Evolutionary conservation across 2,888 invertebrate species (phyloP), one percentile per base, ranked within the genome.

Genomic region (Zonitis immaculata): DNA sequence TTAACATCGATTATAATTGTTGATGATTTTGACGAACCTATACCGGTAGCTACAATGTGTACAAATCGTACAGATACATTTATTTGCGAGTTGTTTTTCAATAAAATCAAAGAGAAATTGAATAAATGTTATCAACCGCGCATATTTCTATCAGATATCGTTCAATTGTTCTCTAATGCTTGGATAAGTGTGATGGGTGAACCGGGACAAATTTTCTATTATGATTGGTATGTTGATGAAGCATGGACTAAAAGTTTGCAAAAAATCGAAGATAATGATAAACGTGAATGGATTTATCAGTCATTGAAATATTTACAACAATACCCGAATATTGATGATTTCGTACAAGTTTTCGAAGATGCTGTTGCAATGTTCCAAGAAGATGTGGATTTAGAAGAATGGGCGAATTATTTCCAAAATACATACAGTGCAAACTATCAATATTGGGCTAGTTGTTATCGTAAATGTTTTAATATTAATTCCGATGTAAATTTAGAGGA

Each of bases 91-190:
- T 14, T 43, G 43, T 43, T 43, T 5, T 43, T 43, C 16, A 43
- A n/a, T 43, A 43, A 43, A 43, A 26, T 43, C 6, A 43, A 43
- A 43, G 26, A 43, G 12, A 20, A 43, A 43, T 43, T 43, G 16
- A 14, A 16, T 5, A 16, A 35, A 16, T 7, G 8, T 2, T 16
- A 16, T 2, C 7, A 35, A 14, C 14, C 35, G 6, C 14, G 16
- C 1, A 35, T 35, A 6, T 35, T 35, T 16, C 16, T 35, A 14
- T 35, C 35, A 2, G 35, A 35, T 35, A 7, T 35, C 2, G 9
- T 3, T 7, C 35, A 35, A 16, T 16, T 35, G 9, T 35, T 35
- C 16, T 35, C 16, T 1, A 35, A 35, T 16, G 35, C 35, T 16
- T 35, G 35, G 35, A 22, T 12, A 7, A 20, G 22, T 1, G n/a